These are phyloP conservation scores for Hydropotes inermis DNA, from an alignment of 2,113 vertebrate species.

Conservation along the genomic window DNA sequence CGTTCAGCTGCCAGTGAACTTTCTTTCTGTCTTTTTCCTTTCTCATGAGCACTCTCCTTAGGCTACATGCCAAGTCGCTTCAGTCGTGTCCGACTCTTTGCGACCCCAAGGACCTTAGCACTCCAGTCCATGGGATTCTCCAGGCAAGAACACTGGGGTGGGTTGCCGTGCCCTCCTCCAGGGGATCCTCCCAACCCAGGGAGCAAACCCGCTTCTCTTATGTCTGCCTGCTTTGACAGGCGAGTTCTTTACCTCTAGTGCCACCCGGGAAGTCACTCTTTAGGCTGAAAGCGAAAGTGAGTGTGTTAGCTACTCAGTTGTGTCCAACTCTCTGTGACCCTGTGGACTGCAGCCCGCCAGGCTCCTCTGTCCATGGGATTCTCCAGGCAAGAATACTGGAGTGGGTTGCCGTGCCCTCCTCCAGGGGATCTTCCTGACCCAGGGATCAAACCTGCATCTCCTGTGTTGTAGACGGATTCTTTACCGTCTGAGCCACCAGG, in stretches of 20 bases:
- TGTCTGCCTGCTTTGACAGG: not conserved
- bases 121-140: not conserved
- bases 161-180: not conserved
- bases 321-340: not conserved
- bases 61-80: not conserved
- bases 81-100: not conserved
- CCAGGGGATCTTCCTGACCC: not conserved
- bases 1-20: not conserved
- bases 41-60: not conserved
- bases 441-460: not conserved
- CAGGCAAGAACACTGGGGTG: not conserved
- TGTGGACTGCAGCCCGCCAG: fast-evolving
- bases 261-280: not conserved
- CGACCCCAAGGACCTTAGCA: not conserved
- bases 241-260: not conserved
- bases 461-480: not conserved
- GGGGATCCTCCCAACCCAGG: not conserved
- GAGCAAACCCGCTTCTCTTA: not conserved
- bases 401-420: not conserved
- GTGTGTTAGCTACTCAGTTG: not conserved
- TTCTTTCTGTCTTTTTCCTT: no score
- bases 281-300: not conserved
- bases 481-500: not conserved
- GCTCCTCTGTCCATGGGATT: not conserved
- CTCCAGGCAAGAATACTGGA: not conserved